These are phyloP conservation scores for Plutella xylostella DNA, from an alignment of 2,888 invertebrate species.

Conservation along the genomic window DNA sequence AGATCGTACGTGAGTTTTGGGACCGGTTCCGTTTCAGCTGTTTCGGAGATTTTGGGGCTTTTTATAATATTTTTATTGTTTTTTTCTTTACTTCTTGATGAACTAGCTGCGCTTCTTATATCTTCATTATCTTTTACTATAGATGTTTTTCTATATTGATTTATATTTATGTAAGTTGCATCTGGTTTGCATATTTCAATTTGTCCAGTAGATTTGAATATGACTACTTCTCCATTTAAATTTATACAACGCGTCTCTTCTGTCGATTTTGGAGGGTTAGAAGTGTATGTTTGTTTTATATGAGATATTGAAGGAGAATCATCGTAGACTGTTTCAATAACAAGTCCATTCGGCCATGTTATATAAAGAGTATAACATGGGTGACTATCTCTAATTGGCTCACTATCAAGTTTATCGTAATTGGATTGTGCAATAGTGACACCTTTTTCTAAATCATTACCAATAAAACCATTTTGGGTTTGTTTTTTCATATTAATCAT, in stretches of 20 bases:
- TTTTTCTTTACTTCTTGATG: slow-evolving; percentile 29
- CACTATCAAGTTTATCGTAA: too few relatives aligned
- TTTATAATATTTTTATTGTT: slow-evolving; percentile 20
- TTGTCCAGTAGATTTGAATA: slow-evolving; percentile 38
- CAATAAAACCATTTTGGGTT: too few relatives aligned
- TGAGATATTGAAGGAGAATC: slow-evolving; percentile 44
- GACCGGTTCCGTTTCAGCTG: too few relatives aligned
- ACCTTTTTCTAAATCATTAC: too few relatives aligned
- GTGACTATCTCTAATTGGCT: too few relatives aligned
- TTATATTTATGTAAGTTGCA: slow-evolving; percentile 41
- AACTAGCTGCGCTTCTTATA: too few relatives aligned
- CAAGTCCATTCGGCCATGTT: slow-evolving; percentile 57
- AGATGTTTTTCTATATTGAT: slow-evolving; percentile 32
- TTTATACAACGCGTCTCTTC: slow-evolving; percentile 53
- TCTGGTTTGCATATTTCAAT: slow-evolving; percentile 45
- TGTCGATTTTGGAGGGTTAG: slow-evolving; percentile 21
- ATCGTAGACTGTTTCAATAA: slow-evolving; percentile 48
- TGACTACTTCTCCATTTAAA: slow-evolving; percentile 50
- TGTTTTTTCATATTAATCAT: slow-evolving; percentile 47
- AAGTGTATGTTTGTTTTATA: slow-evolving; percentile 44
- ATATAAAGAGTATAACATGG: slow-evolving; percentile 42
- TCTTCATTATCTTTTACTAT: slow-evolving; percentile 17
- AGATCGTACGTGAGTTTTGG: slow-evolving; percentile 31
- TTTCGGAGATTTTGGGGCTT: neutral
- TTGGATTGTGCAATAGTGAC: too few relatives aligned